Evolutionary conservation across 2,113 vertebrate genomes (phyloP).

Genomic region (Hyperopisus bebe): DNA sequence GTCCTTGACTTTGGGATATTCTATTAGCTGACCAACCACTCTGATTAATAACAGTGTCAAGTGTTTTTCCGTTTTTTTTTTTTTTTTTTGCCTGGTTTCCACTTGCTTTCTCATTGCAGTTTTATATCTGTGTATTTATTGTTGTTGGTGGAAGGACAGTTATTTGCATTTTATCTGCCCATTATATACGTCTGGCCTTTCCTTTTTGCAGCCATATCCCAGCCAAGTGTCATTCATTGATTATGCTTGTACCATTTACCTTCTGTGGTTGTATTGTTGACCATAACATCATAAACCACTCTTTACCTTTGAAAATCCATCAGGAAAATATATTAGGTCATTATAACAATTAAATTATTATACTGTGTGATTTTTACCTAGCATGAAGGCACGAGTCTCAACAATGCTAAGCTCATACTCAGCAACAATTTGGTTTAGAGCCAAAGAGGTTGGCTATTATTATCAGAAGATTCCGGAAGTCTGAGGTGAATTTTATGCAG

Average conservation of each 20-base stretch:
- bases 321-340: constrained; percentile 23
- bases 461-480: not conserved
- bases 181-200: not conserved
- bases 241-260: not conserved
- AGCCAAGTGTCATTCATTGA: not conserved
- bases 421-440: not conserved
- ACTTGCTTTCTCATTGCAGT: not conserved
- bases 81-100: not conserved
- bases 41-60: not conserved
- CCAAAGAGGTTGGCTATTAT: not conserved
- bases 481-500: not conserved
- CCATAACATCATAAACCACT: not conserved
- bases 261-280: not conserved
- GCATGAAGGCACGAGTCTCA: too few species aligned
- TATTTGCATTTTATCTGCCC: not conserved
- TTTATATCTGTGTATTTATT: not conserved
- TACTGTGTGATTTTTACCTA: not conserved
- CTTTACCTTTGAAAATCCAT: not conserved
- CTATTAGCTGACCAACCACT: not conserved
- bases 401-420: not conserved
- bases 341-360: not conserved
- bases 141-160: not conserved
- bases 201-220: not conserved
- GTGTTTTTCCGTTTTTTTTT: not conserved
- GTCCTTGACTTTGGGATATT: not conserved